phyloP scores from a whole-genome alignment of 2,113 vertebrate species.

The Diphyllodes magnificus region DNA sequence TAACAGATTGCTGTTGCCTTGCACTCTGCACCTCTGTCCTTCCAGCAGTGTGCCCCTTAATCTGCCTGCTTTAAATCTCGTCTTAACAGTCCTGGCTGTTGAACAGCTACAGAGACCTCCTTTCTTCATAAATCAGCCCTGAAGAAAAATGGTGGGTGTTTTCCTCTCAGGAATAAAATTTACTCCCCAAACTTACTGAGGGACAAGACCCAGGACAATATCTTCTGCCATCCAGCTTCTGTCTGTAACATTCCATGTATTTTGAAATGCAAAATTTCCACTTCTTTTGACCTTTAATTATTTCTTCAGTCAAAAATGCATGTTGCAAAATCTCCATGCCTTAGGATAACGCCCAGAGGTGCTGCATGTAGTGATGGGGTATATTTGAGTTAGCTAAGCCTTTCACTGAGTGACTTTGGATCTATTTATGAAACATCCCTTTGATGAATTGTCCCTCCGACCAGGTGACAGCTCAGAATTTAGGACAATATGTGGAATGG shows the following conservation, averaged over 20 bases:
- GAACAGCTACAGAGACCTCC: neutral
- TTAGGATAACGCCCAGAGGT: neutral
- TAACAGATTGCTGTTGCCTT: conserved; percentile 18
- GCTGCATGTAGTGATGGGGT: neutral
- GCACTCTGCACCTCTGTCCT: conserved; percentile 27
- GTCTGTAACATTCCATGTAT: neutral
- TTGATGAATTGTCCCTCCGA: neutral
- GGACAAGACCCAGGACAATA: neutral
- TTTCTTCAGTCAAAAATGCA: neutral
- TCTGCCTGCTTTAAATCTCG: conserved; percentile 18
- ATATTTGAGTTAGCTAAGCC: neutral
- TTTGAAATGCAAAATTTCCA: neutral
- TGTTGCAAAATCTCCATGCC: neutral
- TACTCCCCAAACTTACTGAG: neutral
- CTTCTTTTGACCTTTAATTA: neutral
- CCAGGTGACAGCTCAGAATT: neutral
- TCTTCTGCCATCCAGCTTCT: neutral
- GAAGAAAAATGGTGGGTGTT: neutral
- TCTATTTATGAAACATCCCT: neutral
- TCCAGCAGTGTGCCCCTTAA: neutral
- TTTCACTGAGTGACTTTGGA: neutral
- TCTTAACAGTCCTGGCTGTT: neutral
- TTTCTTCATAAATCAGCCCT: conserved; percentile 33
- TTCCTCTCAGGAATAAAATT: neutral
- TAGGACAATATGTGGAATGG: neutral